A percentile compares a stretch with the other conserved stretches of the same genome.
These are phyloP conservation scores for Epiblema foenella DNA, from an alignment of 2,888 invertebrate genomes.

Conservation along the genomic window DNA sequence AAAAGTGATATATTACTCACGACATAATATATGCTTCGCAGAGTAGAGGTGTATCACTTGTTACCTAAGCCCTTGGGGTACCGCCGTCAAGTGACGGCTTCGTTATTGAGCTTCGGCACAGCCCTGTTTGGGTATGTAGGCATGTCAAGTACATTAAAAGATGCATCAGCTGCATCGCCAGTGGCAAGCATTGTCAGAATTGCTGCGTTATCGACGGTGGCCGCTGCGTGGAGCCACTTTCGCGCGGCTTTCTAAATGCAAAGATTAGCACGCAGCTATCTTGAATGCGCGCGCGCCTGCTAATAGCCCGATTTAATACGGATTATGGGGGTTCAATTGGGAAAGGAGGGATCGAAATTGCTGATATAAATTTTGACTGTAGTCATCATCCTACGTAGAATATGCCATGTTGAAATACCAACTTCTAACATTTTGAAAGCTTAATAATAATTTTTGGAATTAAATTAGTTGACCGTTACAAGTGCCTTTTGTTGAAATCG, in stretches of 20 bases:
- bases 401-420: not conserved
- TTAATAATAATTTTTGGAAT: constrained; percentile 1
- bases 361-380: constrained; percentile 14
- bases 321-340: constrained; percentile 32
- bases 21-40: not conserved
- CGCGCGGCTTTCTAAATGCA: constrained; percentile 75
- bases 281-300: constrained; percentile 47
- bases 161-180: constrained; percentile 35
- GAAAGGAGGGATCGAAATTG: constrained; percentile 18
- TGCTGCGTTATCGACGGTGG: constrained; percentile 37
- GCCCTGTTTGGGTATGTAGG: constrained; percentile 16
- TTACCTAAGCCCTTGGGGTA: not conserved
- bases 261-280: constrained; percentile 67
- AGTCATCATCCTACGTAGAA: constrained; percentile 2
- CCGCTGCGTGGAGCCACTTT: constrained; percentile 59
- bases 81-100: not conserved
- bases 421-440: constrained; percentile 8
- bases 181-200: constrained; percentile 42
- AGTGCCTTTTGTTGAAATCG: not conserved
- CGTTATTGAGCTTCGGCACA: not conserved
- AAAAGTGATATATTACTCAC: not conserved
- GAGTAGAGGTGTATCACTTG: not conserved
- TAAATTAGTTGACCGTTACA: constrained; percentile 11
- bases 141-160: constrained; percentile 21
- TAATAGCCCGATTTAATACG: constrained; percentile 31